Percentiles rank a stretch among this genome's conserved stretches.
These are phyloP conservation scores for Pycnomerus fuliginosus DNA, from an alignment of 2,888 invertebrate genomes.

Conservation along the genomic window DNA sequence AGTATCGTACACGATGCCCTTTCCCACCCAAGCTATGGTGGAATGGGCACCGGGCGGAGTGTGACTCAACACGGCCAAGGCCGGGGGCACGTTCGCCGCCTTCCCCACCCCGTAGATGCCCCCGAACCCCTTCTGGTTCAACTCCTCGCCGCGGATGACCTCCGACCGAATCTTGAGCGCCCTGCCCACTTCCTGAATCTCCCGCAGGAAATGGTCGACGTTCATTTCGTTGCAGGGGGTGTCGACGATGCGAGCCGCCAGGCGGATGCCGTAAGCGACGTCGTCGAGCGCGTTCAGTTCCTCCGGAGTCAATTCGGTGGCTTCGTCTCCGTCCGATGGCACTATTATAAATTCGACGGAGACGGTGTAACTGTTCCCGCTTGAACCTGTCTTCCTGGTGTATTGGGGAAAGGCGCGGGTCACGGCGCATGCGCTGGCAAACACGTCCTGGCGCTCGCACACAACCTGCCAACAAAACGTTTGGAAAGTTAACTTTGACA, in stretches of 20 bases:
- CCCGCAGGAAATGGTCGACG: slow-evolving; percentile 72
- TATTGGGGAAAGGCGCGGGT: slow-evolving; percentile 79
- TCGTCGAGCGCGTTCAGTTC: slow-evolving; percentile 60
- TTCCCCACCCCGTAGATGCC: slow-evolving; percentile 88
- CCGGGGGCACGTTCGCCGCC: slow-evolving; percentile 64
- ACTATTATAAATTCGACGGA: slow-evolving; percentile 59
- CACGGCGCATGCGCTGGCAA: slow-evolving; percentile 78
- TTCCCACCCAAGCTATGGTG: slow-evolving; percentile 86
- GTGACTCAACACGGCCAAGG: slow-evolving; percentile 68
- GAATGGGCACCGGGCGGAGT: slow-evolving; percentile 59
- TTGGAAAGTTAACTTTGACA: too few relatives aligned
- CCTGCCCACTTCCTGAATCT: slow-evolving; percentile 65
- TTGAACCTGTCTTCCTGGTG: slow-evolving; percentile 56
- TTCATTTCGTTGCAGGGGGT: slow-evolving; percentile 84
- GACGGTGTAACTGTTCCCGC: slow-evolving; percentile 51
- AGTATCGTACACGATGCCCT: slow-evolving; percentile 93
- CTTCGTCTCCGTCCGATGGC: slow-evolving; percentile 33
- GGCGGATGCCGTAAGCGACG: slow-evolving; percentile 64
- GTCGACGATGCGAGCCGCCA: slow-evolving; percentile 81
- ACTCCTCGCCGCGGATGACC: slow-evolving; percentile 77
- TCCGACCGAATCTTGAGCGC: slow-evolving; percentile 65
- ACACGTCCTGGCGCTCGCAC: slow-evolving; percentile 73
- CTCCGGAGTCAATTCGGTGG: slow-evolving; percentile 49
- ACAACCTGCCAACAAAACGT: too few relatives aligned
- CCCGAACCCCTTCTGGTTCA: slow-evolving; percentile 75